Base-by-base conservation (phyloP, 2,113 vertebrate genomes). In the Lagenorhynchus albirostris region DNA sequence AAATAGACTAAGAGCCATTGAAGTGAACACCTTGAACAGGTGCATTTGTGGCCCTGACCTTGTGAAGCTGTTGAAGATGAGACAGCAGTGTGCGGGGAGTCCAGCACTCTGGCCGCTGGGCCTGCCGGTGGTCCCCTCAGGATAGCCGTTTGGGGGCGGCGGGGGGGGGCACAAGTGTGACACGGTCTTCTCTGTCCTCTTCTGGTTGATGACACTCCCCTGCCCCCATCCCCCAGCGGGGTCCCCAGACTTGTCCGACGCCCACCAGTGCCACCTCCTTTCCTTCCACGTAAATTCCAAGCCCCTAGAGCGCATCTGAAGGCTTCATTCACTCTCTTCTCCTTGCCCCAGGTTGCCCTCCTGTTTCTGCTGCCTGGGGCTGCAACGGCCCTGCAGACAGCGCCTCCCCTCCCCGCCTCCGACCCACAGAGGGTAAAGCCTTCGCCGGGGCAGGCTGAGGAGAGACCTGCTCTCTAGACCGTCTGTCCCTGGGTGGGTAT, bases 271-370 rank as follows among this genome's bases (percentile, higher is more conserved):
- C 53, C 0, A 7, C 50, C 17, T 14, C 17, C 63, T 71, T 63
- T 25, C 8, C 50, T 70, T 68, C 36, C 41, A 10, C 6, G 3
- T 6, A 10, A n/a, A 15, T 9, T n/a, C 14, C 8, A 5, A 10
- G 20, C 9, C 47, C 10, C 8, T 11, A 2, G 79, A 60, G 5
- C 2, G 0, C 1, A 13, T 9, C 3, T 2, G 4, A 8, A 20
- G 55, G 55, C 41, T 53, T 5, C 6, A 12, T 53, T 3, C 6
- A 18, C 36, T 20, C 13, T 80, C 60, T 13, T 73, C n/a, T 21
- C 33, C 18, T 53, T 1, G 13, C 29, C 65, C 55, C 18, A 21
- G 70, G 21, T n/a, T 67, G 67, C 41, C 47, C 17, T 50, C 15
- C 55, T 53, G 53, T 53, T 15, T 53, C 53, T 53, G 50, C 50